phyloP scores from a whole-genome alignment of 2,888 invertebrate genomes.

The Sepioteuthis lessoniana region DNA sequence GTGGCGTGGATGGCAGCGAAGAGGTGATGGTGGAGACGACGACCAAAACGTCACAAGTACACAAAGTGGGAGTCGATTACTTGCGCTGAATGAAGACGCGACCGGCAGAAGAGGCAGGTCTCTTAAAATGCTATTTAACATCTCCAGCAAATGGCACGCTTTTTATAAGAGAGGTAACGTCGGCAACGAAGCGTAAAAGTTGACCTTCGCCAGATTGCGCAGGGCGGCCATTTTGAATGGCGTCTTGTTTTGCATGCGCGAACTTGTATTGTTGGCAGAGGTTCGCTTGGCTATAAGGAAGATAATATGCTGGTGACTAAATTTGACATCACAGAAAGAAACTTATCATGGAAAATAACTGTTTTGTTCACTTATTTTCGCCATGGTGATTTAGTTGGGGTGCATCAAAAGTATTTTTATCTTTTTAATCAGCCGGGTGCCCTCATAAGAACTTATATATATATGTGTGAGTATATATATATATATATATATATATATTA shows the following conservation, averaged over 20 bases:
- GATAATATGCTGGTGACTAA: neutral
- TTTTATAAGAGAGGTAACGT: neutral
- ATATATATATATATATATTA: too few relatives aligned
- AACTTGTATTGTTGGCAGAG: neutral
- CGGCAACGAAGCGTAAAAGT: neutral
- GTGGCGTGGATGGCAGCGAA: too few relatives aligned
- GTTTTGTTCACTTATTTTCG: neutral
- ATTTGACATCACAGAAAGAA: neutral
- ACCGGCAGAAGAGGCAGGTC: neutral
- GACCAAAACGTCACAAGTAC: too few relatives aligned
- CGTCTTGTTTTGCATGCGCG: neutral
- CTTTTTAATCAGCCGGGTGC: too few relatives aligned
- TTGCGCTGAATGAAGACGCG: neutral
- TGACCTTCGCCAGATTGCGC: neutral
- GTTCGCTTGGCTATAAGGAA: too few relatives aligned
- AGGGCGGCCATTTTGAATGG: neutral
- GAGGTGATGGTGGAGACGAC: too few relatives aligned
- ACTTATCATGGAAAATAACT: neutral
- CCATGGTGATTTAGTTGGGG: neutral
- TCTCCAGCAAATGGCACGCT: neutral
- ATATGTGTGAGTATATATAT: too few relatives aligned
- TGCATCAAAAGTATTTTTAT: too few relatives aligned
- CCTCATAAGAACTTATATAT: too few relatives aligned
- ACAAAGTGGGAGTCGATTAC: too few relatives aligned
- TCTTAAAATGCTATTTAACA: slow-evolving; percentile 2